These are phyloP conservation scores for Encarsia formosa DNA, from an alignment of 2,888 invertebrate genomes.

Conservation along the genomic window DNA sequence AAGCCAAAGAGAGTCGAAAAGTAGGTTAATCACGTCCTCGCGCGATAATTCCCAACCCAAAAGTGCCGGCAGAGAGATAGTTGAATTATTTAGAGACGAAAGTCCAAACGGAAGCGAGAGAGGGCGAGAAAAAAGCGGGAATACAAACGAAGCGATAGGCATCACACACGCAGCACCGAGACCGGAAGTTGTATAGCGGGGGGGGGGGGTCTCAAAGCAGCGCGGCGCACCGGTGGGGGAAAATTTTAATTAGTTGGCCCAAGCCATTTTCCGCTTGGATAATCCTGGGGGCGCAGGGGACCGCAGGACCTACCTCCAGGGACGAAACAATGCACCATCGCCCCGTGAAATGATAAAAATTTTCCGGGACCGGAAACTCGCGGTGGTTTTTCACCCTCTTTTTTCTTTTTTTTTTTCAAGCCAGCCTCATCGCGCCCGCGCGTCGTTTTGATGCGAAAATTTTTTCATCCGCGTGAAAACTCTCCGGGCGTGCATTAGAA, in stretches of 20 bases:
- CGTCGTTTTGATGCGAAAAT: neutral
- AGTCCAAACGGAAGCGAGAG: neutral
- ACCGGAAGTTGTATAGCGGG: neutral
- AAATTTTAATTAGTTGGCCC: slow-evolving; percentile 24
- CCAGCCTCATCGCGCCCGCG: too few species aligned
- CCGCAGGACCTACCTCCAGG: neutral
- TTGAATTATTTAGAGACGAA: slow-evolving; percentile 13
- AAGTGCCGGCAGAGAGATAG: too few species aligned
- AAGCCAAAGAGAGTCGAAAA: too few species aligned
- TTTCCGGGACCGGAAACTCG: too few species aligned
- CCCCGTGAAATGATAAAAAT: too few species aligned
- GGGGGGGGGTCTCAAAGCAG: neutral
- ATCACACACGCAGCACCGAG: neutral
- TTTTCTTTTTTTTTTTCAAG: too few species aligned
- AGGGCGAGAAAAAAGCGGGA: neutral
- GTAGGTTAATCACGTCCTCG: too few species aligned
- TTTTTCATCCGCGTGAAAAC: too few species aligned
- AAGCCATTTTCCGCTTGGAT: slow-evolving; percentile 17
- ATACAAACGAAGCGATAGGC: neutral
- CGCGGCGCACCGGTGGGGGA: neutral
- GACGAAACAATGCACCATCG: neutral
- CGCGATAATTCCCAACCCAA: too few species aligned
- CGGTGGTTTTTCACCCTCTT: too few species aligned
- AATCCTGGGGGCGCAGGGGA: neutral
- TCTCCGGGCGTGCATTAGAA: too few species aligned